Percentiles rank a stretch among this genome's conserved stretches.
These are phyloP conservation scores for Drosophila bocqueti DNA, from an alignment of 1,140 invertebrate species.

Conservation along the genomic window DNA sequence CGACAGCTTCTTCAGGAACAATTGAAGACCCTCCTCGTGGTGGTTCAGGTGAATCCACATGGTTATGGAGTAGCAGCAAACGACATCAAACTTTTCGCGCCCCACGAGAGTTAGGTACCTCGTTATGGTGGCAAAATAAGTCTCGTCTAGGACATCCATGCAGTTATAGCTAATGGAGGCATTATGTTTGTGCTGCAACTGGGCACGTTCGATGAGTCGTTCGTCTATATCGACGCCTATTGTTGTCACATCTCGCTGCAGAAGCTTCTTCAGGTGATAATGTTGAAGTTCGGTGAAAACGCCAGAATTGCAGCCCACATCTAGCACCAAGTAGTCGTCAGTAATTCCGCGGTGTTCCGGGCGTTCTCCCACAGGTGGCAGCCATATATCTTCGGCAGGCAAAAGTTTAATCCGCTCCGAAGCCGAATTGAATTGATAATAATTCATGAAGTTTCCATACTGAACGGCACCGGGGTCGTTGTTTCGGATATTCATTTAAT, in stretches of 20 bases:
- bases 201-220: slow-evolving; percentile 89
- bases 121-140: slow-evolving; percentile 80
- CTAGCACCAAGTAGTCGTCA: slow-evolving; percentile 87
- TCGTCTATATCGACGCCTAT: slow-evolving; percentile 92
- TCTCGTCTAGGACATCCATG: slow-evolving; percentile 87
- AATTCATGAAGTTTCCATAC: slow-evolving; percentile 91
- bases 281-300: slow-evolving; percentile 88
- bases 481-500: slow-evolving; percentile 37
- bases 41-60: slow-evolving; percentile 95
- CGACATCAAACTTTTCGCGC: slow-evolving; percentile 88
- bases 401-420: slow-evolving; percentile 71
- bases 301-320: slow-evolving; percentile 93
- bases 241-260: slow-evolving; percentile 85
- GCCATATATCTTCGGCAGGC: slow-evolving; percentile 87
- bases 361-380: slow-evolving; percentile 1
- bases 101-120: slow-evolving; percentile 85
- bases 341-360: slow-evolving; percentile 30
- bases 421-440: too few species aligned
- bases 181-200: slow-evolving; percentile 85
- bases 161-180: slow-evolving; percentile 87
- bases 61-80: slow-evolving; percentile 92
- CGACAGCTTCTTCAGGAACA: slow-evolving; percentile 87
- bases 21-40: slow-evolving; percentile 89
- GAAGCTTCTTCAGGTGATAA: slow-evolving; percentile 42
- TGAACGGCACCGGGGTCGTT: slow-evolving; percentile 90